Evolutionary conservation across 2,888 invertebrate species (phyloP).

Genomic region (Seladonia tumulorum): DNA sequence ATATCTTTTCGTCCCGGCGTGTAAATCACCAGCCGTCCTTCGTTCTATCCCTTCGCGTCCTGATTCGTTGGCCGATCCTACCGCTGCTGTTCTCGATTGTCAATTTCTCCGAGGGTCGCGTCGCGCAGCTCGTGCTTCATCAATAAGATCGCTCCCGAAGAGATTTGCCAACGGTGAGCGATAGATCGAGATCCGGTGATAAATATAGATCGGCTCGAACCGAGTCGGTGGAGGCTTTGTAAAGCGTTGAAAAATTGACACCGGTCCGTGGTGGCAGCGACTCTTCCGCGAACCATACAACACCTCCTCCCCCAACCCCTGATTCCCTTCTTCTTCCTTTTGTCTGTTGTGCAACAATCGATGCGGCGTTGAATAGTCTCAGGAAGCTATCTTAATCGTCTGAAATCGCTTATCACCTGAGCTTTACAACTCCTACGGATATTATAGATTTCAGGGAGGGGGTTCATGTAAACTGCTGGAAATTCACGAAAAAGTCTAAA

Average conservation of each 20-base stretch:
- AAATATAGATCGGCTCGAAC: slow-evolving; percentile 57
- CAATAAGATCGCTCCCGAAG: slow-evolving; percentile 71
- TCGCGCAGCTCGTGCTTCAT: slow-evolving; percentile 57
- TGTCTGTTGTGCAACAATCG: neutral
- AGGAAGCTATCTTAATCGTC: neutral
- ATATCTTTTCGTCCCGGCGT: no score
- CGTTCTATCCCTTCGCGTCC: neutral
- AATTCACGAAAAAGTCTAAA: neutral
- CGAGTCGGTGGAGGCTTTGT: slow-evolving; percentile 32
- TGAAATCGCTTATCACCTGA: neutral
- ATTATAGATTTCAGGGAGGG: neutral
- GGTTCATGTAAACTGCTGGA: neutral
- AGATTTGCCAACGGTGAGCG: slow-evolving; percentile 68
- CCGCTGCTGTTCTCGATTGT: slow-evolving; percentile 52
- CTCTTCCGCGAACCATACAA: slow-evolving; percentile 52
- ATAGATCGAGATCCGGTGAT: slow-evolving; percentile 65
- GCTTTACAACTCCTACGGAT: neutral
- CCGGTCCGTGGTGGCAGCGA: slow-evolving; percentile 60
- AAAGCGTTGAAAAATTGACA: slow-evolving; percentile 73
- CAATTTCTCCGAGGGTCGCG: slow-evolving; percentile 66
- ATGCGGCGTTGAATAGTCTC: neutral
- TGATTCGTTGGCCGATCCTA: slow-evolving; percentile 6
- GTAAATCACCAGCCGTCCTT: slow-evolving; percentile 60
- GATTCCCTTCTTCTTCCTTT: neutral
- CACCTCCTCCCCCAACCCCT: neutral